Conservation (phyloP, 2,797 vertebrate genomes). For the Notolepis coatsorum region DNA sequence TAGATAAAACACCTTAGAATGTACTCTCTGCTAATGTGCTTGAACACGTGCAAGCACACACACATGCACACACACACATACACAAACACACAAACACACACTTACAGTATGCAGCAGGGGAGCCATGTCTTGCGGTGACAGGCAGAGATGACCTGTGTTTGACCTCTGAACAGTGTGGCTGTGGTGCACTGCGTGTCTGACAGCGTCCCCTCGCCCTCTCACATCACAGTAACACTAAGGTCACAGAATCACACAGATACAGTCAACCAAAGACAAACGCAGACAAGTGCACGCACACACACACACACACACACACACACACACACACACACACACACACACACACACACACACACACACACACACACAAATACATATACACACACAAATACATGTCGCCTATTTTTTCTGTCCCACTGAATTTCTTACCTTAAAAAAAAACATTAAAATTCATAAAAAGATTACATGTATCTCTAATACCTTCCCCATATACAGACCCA, state of each 20-base stretch:
- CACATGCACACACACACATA: conserved; percentile 2
- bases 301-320: neutral
- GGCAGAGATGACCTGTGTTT: conserved; percentile 60
- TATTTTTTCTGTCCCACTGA: no score
- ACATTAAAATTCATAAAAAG: no score
- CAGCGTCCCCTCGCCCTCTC: conserved; percentile 61
- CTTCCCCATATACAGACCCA: no score
- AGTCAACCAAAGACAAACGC: neutral
- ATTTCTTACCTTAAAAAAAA: no score
- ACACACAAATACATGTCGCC: no score
- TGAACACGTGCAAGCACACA: conserved; percentile 7
- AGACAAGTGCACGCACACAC: conserved; percentile 14
- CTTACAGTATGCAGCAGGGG: conserved; percentile 20
- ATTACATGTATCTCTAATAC: neutral
- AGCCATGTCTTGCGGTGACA: conserved; percentile 76
- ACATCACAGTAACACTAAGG: conserved; percentile 28
- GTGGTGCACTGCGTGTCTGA: conserved; percentile 66
- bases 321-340: conserved; percentile 17
- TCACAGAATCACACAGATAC: conserved; percentile 20
- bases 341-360: no score
- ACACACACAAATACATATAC: no score
- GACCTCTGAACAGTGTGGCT: conserved; percentile 60
- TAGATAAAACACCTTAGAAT: neutral
- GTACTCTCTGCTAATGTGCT: neutral
- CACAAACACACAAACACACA: no score